Percentiles rank a stretch among this genome's conserved stretches.
Evolutionary conservation across 2,888 invertebrate species (phyloP).

Genomic region (Caenorhabditis uteleia): DNA sequence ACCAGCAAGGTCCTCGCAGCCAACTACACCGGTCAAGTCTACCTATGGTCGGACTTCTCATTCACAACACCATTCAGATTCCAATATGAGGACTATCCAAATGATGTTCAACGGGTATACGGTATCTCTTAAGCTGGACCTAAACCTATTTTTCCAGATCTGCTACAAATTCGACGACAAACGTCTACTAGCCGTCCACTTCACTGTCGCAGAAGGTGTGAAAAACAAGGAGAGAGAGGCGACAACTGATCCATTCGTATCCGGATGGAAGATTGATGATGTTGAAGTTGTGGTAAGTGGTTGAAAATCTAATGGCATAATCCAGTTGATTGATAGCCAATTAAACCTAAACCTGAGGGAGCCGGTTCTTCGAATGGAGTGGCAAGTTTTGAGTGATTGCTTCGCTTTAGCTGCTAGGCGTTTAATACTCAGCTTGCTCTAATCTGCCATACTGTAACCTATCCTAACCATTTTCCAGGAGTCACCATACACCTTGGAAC

Average conservation of each 20-base stretch:
- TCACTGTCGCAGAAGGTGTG: conserved; percentile 60
- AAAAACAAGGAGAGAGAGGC: conserved; percentile 61
- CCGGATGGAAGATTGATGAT: conserved; percentile 67
- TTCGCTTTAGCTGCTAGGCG: not conserved
- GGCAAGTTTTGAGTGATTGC: conserved; percentile 21
- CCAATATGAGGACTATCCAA: conserved; percentile 67
- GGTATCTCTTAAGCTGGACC: not conserved
- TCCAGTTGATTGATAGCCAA: conserved; percentile 25
- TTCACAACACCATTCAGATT: conserved; percentile 67
- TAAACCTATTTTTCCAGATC: conserved; percentile 40
- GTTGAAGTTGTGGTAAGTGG: conserved; percentile 61
- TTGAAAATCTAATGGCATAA: too few relatives aligned
- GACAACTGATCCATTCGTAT: conserved; percentile 64
- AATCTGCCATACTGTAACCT: not conserved
- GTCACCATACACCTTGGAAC: conserved; percentile 61
- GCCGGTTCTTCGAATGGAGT: conserved; percentile 28
- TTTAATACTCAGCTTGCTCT: not conserved
- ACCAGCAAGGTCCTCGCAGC: conserved; percentile 69
- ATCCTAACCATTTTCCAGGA: conserved; percentile 52
- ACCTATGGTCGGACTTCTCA: conserved; percentile 65
- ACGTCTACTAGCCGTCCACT: conserved; percentile 67
- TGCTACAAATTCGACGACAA: conserved; percentile 70
- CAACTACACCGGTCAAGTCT: conserved; percentile 69
- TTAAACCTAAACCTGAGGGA: conserved; percentile 29
- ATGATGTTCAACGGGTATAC: conserved; percentile 60